phyloP scores from a whole-genome alignment of 2,797 vertebrate genomes.

The Lacerta viridis region DNA sequence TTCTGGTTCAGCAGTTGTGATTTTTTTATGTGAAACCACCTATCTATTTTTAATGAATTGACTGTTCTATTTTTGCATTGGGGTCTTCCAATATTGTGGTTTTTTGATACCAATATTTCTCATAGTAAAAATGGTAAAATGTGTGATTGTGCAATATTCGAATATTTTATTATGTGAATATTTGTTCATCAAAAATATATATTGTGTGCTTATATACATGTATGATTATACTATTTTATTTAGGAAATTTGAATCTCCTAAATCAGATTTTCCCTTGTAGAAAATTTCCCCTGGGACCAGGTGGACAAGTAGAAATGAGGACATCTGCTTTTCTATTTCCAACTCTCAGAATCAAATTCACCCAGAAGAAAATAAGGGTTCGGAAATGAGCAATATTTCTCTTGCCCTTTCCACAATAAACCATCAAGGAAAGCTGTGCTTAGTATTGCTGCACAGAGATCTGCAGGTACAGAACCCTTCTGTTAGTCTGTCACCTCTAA shows the following conservation, averaged over 20 bases:
- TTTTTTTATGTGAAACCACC: background rate
- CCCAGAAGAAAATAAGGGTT: background rate
- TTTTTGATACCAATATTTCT: background rate
- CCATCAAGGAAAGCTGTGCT: background rate
- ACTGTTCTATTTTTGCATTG: background rate
- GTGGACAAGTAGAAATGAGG: background rate
- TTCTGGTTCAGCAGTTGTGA: background rate
- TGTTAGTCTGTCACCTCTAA: conserved; percentile 19
- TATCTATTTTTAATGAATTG: too few relatives aligned
- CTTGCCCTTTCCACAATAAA: background rate
- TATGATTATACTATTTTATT: too few relatives aligned
- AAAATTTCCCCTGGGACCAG: background rate
- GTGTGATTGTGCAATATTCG: too few relatives aligned
- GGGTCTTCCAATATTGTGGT: background rate
- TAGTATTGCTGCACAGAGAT: background rate
- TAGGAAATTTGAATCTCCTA: too few relatives aligned
- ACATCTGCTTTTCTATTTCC: background rate
- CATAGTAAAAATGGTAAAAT: background rate
- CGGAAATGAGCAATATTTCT: conserved; percentile 1
- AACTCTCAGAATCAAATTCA: background rate
- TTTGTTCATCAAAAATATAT: too few relatives aligned
- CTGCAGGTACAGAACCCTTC: background rate
- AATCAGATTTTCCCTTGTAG: too few relatives aligned
- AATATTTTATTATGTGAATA: too few relatives aligned
- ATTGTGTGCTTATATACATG: too few relatives aligned